Evolutionary conservation across 2,797 vertebrate species (phyloP).

Genomic region (Petrocephalus sullivani): DNA sequence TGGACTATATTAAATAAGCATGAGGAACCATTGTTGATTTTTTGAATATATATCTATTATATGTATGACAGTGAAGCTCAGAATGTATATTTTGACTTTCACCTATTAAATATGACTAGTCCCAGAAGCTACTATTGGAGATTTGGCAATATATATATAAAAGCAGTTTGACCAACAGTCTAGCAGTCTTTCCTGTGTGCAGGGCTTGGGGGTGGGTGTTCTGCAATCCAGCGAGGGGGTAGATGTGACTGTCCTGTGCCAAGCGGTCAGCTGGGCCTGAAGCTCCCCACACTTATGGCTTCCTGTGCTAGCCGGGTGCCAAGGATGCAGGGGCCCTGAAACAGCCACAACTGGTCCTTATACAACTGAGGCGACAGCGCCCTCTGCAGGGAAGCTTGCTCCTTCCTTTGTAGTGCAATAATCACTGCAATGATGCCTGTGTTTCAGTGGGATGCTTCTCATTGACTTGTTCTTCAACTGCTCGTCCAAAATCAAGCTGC

Average conservation of each 20-base stretch:
- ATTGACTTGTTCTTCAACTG: neutral
- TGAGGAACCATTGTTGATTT: neutral
- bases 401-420: neutral
- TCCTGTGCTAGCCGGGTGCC: neutral
- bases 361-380: neutral
- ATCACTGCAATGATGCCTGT: neutral
- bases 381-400: neutral
- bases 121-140: neutral
- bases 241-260: neutral
- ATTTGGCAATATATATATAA: neutral
- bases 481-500: neutral
- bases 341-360: neutral
- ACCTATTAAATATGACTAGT: neutral
- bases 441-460: neutral
- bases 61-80: neutral
- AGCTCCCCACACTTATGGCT: slow-evolving; percentile 1
- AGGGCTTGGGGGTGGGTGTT: neutral
- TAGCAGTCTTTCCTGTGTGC: neutral
- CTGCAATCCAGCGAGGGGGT: neutral
- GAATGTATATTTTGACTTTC: neutral
- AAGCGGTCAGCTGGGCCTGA: slow-evolving; percentile 1
- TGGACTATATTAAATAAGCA: neutral
- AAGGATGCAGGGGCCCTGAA: neutral
- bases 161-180: neutral
- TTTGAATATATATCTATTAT: neutral